phyloP scores from a whole-genome alignment of 2,113 vertebrate genomes.

The Nyctereutes procyonoides region DNA sequence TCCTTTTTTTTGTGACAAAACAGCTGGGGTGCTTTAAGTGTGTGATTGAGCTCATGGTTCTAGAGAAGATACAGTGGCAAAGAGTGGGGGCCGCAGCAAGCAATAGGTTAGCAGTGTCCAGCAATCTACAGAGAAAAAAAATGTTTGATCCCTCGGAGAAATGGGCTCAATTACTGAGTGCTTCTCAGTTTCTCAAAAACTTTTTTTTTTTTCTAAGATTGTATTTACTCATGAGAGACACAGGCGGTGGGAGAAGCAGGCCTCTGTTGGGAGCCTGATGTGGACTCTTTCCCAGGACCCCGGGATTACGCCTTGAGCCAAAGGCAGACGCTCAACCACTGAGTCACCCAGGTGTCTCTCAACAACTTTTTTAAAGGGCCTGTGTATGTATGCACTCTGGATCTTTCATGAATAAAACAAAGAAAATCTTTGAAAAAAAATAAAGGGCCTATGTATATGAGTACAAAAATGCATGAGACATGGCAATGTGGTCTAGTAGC shows the following conservation, averaged over 20 bases:
- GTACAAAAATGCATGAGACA: background rate
- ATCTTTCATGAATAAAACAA: too few species aligned
- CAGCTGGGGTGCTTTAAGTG: background rate
- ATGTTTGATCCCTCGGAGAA: background rate
- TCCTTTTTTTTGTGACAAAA: background rate
- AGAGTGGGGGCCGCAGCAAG: background rate
- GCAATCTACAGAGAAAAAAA: background rate
- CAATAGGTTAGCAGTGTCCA: background rate
- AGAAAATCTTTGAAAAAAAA: too few species aligned
- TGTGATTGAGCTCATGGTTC: background rate
- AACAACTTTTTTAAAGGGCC: too few species aligned
- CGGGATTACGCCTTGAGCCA: too few species aligned
- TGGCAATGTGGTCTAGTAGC: background rate
- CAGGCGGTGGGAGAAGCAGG: too few species aligned
- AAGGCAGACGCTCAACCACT: too few species aligned
- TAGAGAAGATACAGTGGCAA: background rate
- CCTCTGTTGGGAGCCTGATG: too few species aligned
- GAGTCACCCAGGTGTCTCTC: too few species aligned
- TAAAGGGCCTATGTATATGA: background rate
- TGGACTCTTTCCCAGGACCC: too few species aligned
- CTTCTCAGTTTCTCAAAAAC: background rate
- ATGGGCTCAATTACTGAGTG: background rate
- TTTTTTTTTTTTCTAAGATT: background rate
- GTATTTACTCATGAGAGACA: too few species aligned
- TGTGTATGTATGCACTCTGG: too few species aligned